Evolutionary conservation across 2,797 vertebrate species (phyloP).

Genomic region (Tympanoctomys barrerae): DNA sequence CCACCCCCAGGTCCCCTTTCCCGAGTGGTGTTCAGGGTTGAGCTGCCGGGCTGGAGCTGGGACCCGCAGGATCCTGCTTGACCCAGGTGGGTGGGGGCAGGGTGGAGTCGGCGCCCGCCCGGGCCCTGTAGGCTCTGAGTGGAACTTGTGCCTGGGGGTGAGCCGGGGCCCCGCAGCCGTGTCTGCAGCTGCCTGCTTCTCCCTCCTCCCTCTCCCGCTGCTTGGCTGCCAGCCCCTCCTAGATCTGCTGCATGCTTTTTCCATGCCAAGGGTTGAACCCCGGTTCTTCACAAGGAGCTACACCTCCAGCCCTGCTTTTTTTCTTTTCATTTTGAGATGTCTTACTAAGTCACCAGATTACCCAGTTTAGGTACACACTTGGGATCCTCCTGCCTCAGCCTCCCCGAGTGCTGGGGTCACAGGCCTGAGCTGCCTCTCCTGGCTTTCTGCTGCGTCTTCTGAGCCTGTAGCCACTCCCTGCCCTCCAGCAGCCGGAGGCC

Average conservation of each 20-base stretch:
- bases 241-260: rapidly evolving
- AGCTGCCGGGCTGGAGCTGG: background rate
- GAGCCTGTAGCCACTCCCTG: background rate
- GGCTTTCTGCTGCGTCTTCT: background rate
- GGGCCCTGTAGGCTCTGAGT: background rate
- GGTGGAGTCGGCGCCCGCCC: background rate
- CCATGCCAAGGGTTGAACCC: background rate
- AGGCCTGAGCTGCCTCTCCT: background rate
- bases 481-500: background rate
- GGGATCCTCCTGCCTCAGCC: background rate
- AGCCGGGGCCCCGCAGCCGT: background rate
- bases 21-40: rapidly evolving
- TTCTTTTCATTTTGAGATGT: background rate
- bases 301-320: background rate
- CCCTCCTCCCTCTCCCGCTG: rapidly evolving
- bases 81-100: rapidly evolving
- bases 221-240: background rate
- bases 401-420: background rate
- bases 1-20: too few relatives aligned
- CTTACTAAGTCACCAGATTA: background rate
- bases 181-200: background rate
- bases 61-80: rapidly evolving
- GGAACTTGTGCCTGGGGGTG: background rate
- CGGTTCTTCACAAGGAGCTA: background rate
- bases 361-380: background rate